phyloP scores from a whole-genome alignment of 2,888 invertebrate genomes.

The Diloba caeruleocephala region DNA sequence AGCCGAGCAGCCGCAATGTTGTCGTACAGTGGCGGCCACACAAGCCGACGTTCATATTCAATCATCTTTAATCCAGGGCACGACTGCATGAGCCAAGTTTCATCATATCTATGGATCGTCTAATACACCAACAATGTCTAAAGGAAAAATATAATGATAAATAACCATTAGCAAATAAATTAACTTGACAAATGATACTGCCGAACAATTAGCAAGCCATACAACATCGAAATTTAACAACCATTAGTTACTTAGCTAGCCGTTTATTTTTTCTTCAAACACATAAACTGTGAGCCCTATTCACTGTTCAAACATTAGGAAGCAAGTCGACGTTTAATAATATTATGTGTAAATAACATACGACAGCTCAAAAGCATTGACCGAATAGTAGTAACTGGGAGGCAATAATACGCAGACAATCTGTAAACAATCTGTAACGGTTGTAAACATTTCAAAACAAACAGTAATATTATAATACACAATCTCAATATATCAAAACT shows the following conservation, averaged over 20 bases:
- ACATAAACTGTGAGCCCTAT: slow-evolving; percentile 31
- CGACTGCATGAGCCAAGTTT: too few species aligned
- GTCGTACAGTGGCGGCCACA: too few species aligned
- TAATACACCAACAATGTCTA: too few species aligned
- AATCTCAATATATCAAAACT: slow-evolving; percentile 23
- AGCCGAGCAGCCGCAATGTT: too few species aligned
- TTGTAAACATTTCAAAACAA: slow-evolving; percentile 51
- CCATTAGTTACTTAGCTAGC: slow-evolving; percentile 31
- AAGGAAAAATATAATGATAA: not conserved
- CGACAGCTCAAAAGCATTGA: slow-evolving; percentile 51
- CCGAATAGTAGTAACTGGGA: slow-evolving; percentile 35
- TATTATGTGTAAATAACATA: slow-evolving; percentile 40
- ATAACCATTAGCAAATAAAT: slow-evolving; percentile 20
- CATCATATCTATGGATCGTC: too few species aligned
- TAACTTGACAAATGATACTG: slow-evolving; percentile 20
- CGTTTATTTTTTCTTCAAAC: slow-evolving; percentile 45
- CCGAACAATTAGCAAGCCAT: slow-evolving; percentile 29
- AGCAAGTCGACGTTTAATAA: slow-evolving; percentile 24
- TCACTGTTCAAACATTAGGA: slow-evolving; percentile 29
- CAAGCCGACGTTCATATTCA: too few species aligned
- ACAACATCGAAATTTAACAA: slow-evolving; percentile 26
- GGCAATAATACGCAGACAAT: slow-evolving; percentile 49
- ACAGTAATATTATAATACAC: slow-evolving; percentile 23
- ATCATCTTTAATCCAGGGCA: too few species aligned
- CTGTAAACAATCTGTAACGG: slow-evolving; percentile 54